Base-by-base conservation (phyloP, 2,797 vertebrate genomes). In the Neosalanx taihuensis region DNA sequence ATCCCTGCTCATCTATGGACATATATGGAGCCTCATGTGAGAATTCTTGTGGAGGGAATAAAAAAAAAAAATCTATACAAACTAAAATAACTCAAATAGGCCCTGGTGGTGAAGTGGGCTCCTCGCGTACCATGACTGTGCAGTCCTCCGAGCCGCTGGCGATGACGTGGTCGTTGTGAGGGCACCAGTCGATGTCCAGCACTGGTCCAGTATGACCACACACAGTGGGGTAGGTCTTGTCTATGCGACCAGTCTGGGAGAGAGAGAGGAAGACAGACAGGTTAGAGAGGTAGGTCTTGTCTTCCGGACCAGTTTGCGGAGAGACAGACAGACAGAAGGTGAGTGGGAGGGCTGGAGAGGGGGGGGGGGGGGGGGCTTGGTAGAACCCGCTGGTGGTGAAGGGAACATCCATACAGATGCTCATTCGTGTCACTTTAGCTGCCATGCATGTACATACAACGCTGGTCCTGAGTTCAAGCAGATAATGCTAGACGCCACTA, bases 101-200 rank as follows among this genome's bases (percentile, higher is more conserved):
- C 35, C 35, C 35, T n/a, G 3, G 4, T 23, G 56, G 35, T 37
- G 6, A 37, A 13, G 13, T 2, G 2, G 41, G 10, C 41, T 3
- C 41, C 7, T 12, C 1, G 9, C 85, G 87, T 84, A 98, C 97
- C 97, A 99, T 98, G 75, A 99, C 95, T 0, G 95, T 95, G 91
- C 97, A 98, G 88, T 99, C 97, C 90, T 99, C 97, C 0, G 97
- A 98, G 71, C 97, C 97, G 0, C 97, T 99, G 74, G 97, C 97
- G 7, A 99, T 97, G 69, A 99, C 94, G 0, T 93, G 95, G 84
- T 99, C 97, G 0, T 99, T 97, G 69, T 99, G 95, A 62, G 97
- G 97, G 87, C 97, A 99, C 97, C 97, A 99, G 72, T 98, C 97
- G 26, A 99, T 96, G 90, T 99, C 97, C 83, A 99, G 87, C 86